Conservation (phyloP, 2,888 invertebrate species). For the Melanophora roralis region DNA sequence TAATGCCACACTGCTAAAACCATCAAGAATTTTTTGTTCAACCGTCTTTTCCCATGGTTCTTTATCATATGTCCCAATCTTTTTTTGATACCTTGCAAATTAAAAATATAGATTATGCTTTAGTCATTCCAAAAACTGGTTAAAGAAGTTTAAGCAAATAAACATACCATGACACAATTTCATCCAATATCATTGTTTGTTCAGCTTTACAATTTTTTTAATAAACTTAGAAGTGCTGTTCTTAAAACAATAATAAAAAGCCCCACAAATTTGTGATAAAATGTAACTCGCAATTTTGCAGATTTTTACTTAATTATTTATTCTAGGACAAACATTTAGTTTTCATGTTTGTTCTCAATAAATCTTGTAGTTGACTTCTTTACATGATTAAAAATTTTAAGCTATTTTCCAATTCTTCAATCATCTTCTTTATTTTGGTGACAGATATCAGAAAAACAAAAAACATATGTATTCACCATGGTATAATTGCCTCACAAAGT, state of each 20-base stretch:
- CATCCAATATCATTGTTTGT: slow-evolving; percentile 77
- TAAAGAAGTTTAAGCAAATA: neutral
- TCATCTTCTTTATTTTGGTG: slow-evolving; percentile 21
- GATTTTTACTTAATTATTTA: slow-evolving; percentile 26
- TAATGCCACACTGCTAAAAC: slow-evolving; percentile 88
- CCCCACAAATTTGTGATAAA: no score
- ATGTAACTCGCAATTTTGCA: no score
- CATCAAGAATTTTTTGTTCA: slow-evolving; percentile 92
- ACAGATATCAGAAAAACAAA: no score
- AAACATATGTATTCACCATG: neutral
- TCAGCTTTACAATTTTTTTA: slow-evolving; percentile 7
- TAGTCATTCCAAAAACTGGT: neutral
- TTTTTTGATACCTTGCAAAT: slow-evolving; percentile 89
- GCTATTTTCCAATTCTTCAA: slow-evolving; percentile 27
- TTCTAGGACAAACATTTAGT: slow-evolving; percentile 19
- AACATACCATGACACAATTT: slow-evolving; percentile 76
- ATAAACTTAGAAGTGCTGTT: slow-evolving; percentile 7
- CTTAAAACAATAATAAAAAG: neutral
- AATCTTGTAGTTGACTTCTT: neutral
- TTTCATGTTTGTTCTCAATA: slow-evolving; percentile 39
- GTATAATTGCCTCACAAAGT: no score
- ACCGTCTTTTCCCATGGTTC: slow-evolving; percentile 98
- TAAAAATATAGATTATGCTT: slow-evolving; percentile 47
- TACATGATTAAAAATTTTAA: slow-evolving; percentile 5
- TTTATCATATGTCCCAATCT: slow-evolving; percentile 98